Conservation (phyloP, 2,797 vertebrate species). For the Ispidina lecontei region DNA sequence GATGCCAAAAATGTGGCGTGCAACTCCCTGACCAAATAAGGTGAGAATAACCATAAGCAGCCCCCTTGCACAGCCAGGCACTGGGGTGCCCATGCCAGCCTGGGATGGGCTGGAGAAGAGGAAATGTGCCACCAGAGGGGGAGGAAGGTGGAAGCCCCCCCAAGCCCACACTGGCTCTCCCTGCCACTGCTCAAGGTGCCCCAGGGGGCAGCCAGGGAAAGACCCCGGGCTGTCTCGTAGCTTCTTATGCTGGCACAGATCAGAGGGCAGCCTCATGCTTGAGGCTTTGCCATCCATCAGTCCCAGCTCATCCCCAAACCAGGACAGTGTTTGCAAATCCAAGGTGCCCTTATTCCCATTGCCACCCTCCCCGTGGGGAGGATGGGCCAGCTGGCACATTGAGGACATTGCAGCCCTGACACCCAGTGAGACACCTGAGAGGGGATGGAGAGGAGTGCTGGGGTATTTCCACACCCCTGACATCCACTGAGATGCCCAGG, state of each 20-base stretch:
- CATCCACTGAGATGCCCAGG: not conserved
- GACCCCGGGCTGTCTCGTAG: not conserved
- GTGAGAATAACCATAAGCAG: conserved; percentile 79
- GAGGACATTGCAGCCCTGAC: not conserved
- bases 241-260: not conserved
- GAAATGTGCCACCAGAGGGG: not conserved
- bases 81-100: not conserved
- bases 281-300: rapidly evolving
- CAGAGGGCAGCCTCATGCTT: not conserved
- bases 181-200: not conserved
- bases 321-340: not conserved
- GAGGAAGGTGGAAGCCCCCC: not conserved
- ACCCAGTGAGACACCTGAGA: not conserved
- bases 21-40: conserved; percentile 87
- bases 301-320: not conserved
- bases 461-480: not conserved
- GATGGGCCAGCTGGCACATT: rapidly evolving
- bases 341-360: not conserved
- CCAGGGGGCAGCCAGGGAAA: rapidly evolving
- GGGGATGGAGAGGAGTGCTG: not conserved
- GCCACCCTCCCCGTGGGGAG: rapidly evolving
- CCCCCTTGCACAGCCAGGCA: not conserved
- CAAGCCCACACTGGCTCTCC: rapidly evolving
- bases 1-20: conserved; percentile 71
- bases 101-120: not conserved